A percentile compares a stretch with the other conserved stretches of the same genome.
Evolutionary conservation across 2,888 invertebrate genomes (phyloP).

Genomic region (Dorcus parallelipipedus): DNA sequence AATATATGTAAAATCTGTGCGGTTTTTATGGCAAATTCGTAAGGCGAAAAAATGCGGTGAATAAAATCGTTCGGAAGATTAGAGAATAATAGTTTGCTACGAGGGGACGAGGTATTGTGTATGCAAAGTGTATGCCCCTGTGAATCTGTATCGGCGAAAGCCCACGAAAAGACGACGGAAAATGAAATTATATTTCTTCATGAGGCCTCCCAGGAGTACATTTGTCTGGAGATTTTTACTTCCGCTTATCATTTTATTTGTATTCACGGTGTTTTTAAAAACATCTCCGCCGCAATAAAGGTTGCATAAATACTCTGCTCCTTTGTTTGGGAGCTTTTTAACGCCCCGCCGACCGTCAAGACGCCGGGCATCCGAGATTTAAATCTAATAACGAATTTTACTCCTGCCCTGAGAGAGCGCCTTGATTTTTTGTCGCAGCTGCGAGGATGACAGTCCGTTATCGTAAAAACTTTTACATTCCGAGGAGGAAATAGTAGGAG

Average conservation of each 20-base stretch:
- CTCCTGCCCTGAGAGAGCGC: background rate
- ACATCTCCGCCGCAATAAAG: slow-evolving; percentile 3
- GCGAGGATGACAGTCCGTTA: background rate
- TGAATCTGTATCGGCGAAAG: slow-evolving; percentile 33
- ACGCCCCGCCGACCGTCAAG: background rate
- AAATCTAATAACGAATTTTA: slow-evolving; percentile 8
- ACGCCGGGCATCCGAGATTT: background rate
- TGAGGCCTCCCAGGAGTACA: slow-evolving; percentile 39
- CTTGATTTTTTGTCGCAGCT: background rate
- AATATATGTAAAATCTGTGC: no score
- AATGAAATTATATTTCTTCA: slow-evolving; percentile 43
- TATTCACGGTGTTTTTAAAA: slow-evolving; percentile 3
- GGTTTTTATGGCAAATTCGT: no score
- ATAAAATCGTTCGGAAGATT: slow-evolving; percentile 29
- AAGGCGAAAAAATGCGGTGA: background rate
- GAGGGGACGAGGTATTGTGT: slow-evolving; percentile 35
- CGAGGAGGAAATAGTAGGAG: no score
- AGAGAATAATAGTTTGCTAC: slow-evolving; percentile 21
- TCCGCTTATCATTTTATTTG: background rate
- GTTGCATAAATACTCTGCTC: slow-evolving; percentile 4
- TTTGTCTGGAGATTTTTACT: slow-evolving; percentile 38
- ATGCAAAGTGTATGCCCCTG: slow-evolving; percentile 39
- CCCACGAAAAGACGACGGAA: slow-evolving; percentile 32
- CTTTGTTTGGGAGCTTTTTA: slow-evolving; percentile 4
- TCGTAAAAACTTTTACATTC: background rate